Base-by-base conservation (phyloP, 2,113 vertebrate species). In the Gracilinanus agilis region DNA sequence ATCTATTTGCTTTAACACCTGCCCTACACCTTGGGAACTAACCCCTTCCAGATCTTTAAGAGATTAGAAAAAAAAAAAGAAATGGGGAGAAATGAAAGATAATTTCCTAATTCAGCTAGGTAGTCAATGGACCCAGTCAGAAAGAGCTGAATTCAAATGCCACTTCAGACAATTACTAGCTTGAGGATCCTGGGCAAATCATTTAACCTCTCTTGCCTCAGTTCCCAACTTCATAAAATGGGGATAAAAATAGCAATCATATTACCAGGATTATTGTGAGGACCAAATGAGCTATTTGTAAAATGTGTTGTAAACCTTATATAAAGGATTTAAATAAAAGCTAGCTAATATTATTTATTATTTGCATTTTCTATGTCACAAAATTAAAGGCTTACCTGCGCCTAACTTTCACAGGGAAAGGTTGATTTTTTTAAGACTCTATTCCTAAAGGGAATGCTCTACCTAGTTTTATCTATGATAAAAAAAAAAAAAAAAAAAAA, bases 401-500 rank as follows among this genome's bases (percentile, higher is more conserved):
- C 34, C 34, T 75, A 75, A 75, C n/a, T 75, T 75, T n/a, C 34
- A 75, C 34, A n/a, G 27, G 27, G 12, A 67, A 67, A 75, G 61
- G n/a, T 29, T 75, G 61, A 75, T 34, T 16, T n/a, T 75, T n/a
- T 27, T n/a, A n/a, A 34, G 19, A 75, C 61, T 34, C 34, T n/a
- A n/a, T 75, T 75, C 34, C 61, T n/a, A 75, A 34, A 75, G 34
- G 29, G 16, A 75, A 75, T n/a, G 34, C 1, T 75, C 61, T n/a
- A 75, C n/a, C 61, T 75, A 93, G 23, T 94, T 25, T 89, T 93
- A 92, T 29, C 55, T 90, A 27, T 92, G 93, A 93, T n/a, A 93
- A 44, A 75, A 95, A 95, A 95, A 92, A 44, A 93, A 95, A 13
- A 88, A 92, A n/a, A n/a, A n/a, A n/a, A n/a, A n/a, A n/a, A n/a